Evolutionary conservation across 2,888 invertebrate species (phyloP), one percentile per base, ranked within the genome.

Genomic region (Mimumesa dahlbomi): DNA sequence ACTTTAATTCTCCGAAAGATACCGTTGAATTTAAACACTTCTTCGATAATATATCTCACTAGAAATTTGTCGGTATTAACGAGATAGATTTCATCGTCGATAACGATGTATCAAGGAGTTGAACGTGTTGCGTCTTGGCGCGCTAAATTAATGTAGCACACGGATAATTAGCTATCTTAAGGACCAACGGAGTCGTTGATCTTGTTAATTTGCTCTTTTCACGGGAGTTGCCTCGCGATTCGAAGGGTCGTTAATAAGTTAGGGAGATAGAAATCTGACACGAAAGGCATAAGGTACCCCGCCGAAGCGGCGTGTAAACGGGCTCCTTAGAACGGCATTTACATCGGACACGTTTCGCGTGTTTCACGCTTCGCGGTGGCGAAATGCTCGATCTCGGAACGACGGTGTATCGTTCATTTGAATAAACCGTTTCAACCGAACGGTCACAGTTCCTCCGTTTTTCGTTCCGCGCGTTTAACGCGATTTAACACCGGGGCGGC

Each of bases 301-400:
- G n/a, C n/a, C 45, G 31, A 53, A 71, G 45, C 34, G 38, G 38
- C 73, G 67, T 63, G 54, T 73, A 73, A 73, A 66, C 46, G 66
- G 19, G 34, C 22, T 57, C 46, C 57, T 63, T 42, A 50, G 63
- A 42, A 29, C 46, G 38, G 38, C 45, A 9, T 42, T 7, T 42
- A 53, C n/a, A 40, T 6, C 42, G 40, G 22, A 36, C 40, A n/a
- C 38, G 34, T 52, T 46, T 65, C 64, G 64, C 64, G 61, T 70
- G 69, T 57, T 69, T 64, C 56, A 71, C 58, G 69, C 69, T 56
- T 64, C 59, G 50, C 63, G 52, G 16, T 52, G 45, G n/a, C 36
- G 50, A 29, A n/a, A 5, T 49, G 29, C 34, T 18, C 25, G 18
- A 13, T 49, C 5, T 16, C 19, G 14, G 14, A 34, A n/a, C n/a